phyloP scores from a whole-genome alignment of 1,140 invertebrate species.

The Meloidogyne chitwoodi region DNA sequence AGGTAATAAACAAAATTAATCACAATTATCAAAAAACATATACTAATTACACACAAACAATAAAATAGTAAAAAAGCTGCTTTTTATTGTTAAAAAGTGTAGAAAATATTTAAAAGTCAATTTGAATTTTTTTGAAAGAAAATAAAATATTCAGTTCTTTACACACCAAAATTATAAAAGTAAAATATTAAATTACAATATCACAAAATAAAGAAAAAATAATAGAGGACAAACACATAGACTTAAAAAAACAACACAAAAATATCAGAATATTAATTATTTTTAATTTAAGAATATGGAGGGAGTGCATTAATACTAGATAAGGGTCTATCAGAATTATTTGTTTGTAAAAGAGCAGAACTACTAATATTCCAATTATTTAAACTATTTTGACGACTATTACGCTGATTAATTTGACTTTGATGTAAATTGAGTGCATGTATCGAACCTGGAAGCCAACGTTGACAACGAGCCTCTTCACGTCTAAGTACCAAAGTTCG shows the following conservation, averaged over 20 bases:
- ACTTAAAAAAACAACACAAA: neutral
- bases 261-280: neutral
- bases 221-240: neutral
- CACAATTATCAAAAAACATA: no score
- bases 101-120: no score
- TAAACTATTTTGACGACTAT: neutral
- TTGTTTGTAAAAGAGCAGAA: neutral
- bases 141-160: neutral
- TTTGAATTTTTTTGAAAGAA: no score
- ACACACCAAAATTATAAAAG: neutral
- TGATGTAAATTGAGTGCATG: slow-evolving; percentile 9
- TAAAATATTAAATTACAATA: neutral
- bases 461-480: slow-evolving; percentile 15
- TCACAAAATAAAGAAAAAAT: neutral
- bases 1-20: no score
- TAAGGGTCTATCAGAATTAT: neutral
- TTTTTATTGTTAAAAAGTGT: no score
- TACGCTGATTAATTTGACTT: neutral
- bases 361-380: neutral
- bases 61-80: no score
- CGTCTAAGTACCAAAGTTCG: slow-evolving; percentile 15
- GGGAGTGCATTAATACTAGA: neutral
- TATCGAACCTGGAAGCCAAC: slow-evolving; percentile 16
- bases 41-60: no score
- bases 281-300: neutral